A percentile compares a stretch with the other conserved stretches of the same genome.
These are phyloP conservation scores for Drosophila pandora DNA, from an alignment of 1,140 invertebrate genomes.

Conservation along the genomic window DNA sequence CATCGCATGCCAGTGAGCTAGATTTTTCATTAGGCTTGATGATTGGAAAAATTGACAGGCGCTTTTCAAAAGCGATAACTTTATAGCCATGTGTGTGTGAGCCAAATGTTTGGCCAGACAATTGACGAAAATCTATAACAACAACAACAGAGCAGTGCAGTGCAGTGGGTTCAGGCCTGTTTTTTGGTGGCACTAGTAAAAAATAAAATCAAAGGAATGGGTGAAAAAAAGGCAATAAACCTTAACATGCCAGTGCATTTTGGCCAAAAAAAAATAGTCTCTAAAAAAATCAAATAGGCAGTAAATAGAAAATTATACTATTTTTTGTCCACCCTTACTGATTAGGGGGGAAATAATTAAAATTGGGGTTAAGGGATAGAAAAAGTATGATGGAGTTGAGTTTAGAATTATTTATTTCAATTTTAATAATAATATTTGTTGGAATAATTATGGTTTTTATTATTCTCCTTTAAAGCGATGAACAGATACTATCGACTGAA, in stretches of 20 bases:
- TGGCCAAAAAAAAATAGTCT: neutral
- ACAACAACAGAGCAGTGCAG: constrained; percentile 20
- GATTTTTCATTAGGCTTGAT: constrained; percentile 78
- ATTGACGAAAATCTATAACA: constrained; percentile 56
- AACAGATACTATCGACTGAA: too few species aligned
- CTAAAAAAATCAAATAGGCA: constrained; percentile 20
- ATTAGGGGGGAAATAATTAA: too few species aligned
- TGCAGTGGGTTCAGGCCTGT: neutral
- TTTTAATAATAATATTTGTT: too few species aligned
- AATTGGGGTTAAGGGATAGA: neutral
- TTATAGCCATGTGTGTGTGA: constrained; percentile 36
- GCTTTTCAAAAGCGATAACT: constrained; percentile 71
- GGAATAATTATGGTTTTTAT: too few species aligned
- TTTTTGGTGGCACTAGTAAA: neutral
- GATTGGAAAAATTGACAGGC: constrained; percentile 80
- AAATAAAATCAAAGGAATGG: neutral
- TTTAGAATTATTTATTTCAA: too few species aligned
- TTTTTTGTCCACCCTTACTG: neutral
- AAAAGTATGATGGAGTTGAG: too few species aligned
- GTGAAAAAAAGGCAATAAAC: constrained; percentile 21
- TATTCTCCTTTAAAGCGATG: too few species aligned
- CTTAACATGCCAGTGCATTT: constrained; percentile 42
- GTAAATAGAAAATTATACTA: constrained; percentile 4
- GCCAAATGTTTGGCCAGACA: constrained; percentile 65
- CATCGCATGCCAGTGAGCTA: constrained; percentile 37